Percentiles rank a stretch among this genome's conserved stretches.
phyloP scores from a whole-genome alignment of 2,113 vertebrate genomes.

The Esox niger region DNA sequence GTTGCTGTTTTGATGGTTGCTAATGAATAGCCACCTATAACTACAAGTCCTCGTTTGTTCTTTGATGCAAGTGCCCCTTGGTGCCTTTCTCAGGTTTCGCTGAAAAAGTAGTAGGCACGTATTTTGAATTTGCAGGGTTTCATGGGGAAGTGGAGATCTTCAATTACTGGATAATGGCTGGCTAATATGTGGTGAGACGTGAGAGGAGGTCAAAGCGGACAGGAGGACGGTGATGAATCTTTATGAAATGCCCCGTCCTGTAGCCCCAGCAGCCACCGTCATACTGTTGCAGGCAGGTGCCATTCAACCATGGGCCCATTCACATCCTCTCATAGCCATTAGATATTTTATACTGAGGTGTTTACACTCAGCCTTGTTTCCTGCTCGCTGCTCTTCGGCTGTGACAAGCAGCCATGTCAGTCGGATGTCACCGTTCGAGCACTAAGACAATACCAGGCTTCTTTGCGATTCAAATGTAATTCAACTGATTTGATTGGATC shows the following conservation, averaged over 20 bases:
- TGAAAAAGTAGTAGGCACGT: slow-evolving; percentile 22
- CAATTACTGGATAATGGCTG: slow-evolving; percentile 70
- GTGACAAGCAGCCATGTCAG: neutral
- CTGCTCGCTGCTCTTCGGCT: neutral
- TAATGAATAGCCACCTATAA: neutral
- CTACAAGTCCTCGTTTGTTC: slow-evolving; percentile 13
- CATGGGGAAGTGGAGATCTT: slow-evolving; percentile 57
- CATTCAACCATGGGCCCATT: slow-evolving; percentile 29
- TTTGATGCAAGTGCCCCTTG: slow-evolving; percentile 23
- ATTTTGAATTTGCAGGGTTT: slow-evolving; percentile 67
- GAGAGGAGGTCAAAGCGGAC: slow-evolving; percentile 73
- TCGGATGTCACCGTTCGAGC: neutral
- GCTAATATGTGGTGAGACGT: slow-evolving; percentile 68
- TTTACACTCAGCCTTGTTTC: neutral
- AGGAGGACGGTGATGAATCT: slow-evolving; percentile 69
- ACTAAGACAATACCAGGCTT: neutral
- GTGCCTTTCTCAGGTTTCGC: slow-evolving; percentile 3
- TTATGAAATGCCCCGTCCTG: slow-evolving; percentile 64
- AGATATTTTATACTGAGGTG: neutral
- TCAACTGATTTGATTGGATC: slow-evolving; percentile 30
- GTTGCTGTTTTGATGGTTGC: slow-evolving; percentile 16
- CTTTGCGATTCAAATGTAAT: slow-evolving; percentile 9
- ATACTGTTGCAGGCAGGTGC: slow-evolving; percentile 48
- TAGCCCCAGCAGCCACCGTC: neutral
- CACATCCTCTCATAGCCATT: slow-evolving; percentile 5